Base-by-base conservation (phyloP, 2,888 invertebrate species). In the Catocala fraxini region DNA sequence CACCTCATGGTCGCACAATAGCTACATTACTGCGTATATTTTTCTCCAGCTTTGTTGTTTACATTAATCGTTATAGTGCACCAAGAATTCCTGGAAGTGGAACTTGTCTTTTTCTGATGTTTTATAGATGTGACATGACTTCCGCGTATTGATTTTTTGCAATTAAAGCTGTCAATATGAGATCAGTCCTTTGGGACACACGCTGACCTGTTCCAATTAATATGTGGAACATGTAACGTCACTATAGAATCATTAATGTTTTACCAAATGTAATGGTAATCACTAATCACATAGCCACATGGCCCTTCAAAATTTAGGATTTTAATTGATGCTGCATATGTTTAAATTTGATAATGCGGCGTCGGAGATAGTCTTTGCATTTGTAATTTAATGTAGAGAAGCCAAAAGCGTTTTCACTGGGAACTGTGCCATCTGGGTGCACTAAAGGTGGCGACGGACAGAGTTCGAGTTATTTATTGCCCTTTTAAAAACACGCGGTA, bases 81-180 rank as follows among this genome's bases (percentile, higher is more conserved):
- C 79, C 84, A 81, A 84, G 79, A 80, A 84, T 92, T 91, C 92
- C 89, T 90, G 87, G 92, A 90, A 93, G 85, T 81, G 85, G 89
- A 88, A 89, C 89, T 83, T 83, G 73, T 80, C 80, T 90, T 88
- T 89, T 89, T 90, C 82, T 88, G 76, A 75, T 75, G 80, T 82
- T 84, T 85, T 88, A 76, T 84, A 84, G 87, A 87, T 86, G 73
- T 84, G 70, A 83, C 82, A 85, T 84, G 71, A 85, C 87, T 93
- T 92, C 91, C 91, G 91, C 74, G 87, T 89, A 88, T 77, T 61
- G 68, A 74, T 79, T 87, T 88, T 87, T 88, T 90, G 76, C 77
- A 66, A 68, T 80, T 73, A 77, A 69, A 66, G 61, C 62, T 73
- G 73, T 74, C 76, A 71, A 83, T 83, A 52, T 25, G 47, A 61